These are phyloP conservation scores for Branchellion lobata DNA, from an alignment of 2,888 invertebrate species.

Conservation along the genomic window DNA sequence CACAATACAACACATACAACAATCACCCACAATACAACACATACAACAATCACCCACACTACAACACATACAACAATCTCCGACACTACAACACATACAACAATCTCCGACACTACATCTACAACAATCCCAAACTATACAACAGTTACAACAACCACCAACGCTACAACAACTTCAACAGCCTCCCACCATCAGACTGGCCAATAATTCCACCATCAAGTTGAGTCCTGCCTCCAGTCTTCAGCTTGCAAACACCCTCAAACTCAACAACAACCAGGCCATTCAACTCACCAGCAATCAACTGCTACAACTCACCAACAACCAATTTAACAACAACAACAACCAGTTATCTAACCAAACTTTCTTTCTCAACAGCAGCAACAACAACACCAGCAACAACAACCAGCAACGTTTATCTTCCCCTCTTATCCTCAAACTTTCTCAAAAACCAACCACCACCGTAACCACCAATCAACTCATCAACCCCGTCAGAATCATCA, in stretches of 20 bases:
- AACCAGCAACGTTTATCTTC: neutral
- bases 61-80: neutral
- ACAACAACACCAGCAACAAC: neutral
- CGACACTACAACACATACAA: neutral
- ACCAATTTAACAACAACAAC: neutral
- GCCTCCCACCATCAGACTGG: neutral
- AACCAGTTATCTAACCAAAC: too few relatives aligned
- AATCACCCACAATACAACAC: neutral
- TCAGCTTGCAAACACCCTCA: neutral
- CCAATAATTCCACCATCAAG: neutral
- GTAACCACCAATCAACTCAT: neutral
- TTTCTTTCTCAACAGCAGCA: too few relatives aligned
- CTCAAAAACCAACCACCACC: neutral
- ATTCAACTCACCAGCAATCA: neutral
- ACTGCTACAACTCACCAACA: neutral
- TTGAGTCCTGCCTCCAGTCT: neutral
- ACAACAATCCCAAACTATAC: too few relatives aligned
- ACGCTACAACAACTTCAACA: neutral
- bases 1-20: neutral
- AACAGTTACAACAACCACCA: too few relatives aligned
- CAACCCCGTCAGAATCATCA: neutral
- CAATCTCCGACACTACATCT: too few relatives aligned
- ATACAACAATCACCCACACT: neutral
- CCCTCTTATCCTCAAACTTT: neutral
- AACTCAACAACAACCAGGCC: conserved; percentile 2